phyloP scores from a whole-genome alignment of 2,888 invertebrate genomes.

The Strigamia crassipes region DNA sequence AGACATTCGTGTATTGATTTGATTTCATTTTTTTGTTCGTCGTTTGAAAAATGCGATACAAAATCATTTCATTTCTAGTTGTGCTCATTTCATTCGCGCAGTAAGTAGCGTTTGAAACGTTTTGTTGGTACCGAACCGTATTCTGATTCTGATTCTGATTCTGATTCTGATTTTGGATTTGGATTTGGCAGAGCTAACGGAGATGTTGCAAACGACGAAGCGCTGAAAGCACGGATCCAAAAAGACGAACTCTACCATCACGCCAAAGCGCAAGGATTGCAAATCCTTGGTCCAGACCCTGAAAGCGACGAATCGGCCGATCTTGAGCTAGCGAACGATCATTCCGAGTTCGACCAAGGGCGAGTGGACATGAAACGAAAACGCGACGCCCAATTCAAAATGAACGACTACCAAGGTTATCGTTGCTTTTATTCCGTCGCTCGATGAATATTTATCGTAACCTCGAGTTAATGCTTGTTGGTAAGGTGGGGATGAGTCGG shows the following conservation, averaged over 20 bases:
- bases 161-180: too few species aligned
- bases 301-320: neutral
- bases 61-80: too few species aligned
- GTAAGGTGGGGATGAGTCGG: neutral
- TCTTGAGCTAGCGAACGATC: neutral
- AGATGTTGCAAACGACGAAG: neutral
- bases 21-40: too few species aligned
- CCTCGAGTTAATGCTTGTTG: neutral
- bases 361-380: neutral
- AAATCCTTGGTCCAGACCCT: constrained; percentile 23
- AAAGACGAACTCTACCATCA: constrained; percentile 10
- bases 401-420: neutral
- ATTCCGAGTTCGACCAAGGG: neutral
- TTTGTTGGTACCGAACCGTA: too few species aligned
- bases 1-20: too few species aligned
- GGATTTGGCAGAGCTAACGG: neutral
- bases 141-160: too few species aligned
- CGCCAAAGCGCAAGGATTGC: neutral
- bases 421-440: neutral
- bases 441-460: neutral
- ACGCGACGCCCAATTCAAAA: neutral
- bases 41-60: too few species aligned
- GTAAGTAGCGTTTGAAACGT: neutral
- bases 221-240: neutral
- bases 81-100: neutral